Evolutionary conservation across 2,797 vertebrate genomes (phyloP).

Genomic region (Chloroceryle amazona): DNA sequence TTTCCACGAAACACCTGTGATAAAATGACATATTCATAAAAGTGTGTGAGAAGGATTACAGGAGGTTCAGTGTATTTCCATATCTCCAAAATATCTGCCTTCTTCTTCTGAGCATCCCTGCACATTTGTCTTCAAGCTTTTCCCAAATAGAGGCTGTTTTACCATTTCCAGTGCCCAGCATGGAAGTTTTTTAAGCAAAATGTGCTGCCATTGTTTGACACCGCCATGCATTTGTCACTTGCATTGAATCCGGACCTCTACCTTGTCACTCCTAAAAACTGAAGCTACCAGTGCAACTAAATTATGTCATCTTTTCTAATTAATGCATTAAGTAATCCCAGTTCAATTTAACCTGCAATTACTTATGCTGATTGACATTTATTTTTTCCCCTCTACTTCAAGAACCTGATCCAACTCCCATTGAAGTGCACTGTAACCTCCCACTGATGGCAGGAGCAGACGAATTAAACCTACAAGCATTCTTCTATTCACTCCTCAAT

Average conservation of each 20-base stretch:
- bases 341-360: neutral
- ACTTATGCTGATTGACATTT: neutral
- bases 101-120: neutral
- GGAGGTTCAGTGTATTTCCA: fast-evolving
- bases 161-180: fast-evolving
- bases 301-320: neutral
- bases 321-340: neutral
- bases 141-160: neutral
- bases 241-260: neutral
- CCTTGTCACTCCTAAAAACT: neutral
- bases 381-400: neutral
- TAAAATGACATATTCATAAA: neutral
- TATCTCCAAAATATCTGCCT: fast-evolving
- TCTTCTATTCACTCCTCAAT: neutral
- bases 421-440: neutral
- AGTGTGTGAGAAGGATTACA: neutral
- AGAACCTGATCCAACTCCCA: neutral
- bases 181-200: neutral
- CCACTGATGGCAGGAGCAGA: neutral
- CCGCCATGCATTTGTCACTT: fast-evolving
- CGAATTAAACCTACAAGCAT: neutral
- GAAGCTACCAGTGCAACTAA: neutral
- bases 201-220: too few relatives aligned
- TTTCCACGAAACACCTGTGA: constrained; percentile 94
- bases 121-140: fast-evolving